phyloP scores from a whole-genome alignment of 64 coral and sea anemone species.

The Montipora sp. region DNA sequence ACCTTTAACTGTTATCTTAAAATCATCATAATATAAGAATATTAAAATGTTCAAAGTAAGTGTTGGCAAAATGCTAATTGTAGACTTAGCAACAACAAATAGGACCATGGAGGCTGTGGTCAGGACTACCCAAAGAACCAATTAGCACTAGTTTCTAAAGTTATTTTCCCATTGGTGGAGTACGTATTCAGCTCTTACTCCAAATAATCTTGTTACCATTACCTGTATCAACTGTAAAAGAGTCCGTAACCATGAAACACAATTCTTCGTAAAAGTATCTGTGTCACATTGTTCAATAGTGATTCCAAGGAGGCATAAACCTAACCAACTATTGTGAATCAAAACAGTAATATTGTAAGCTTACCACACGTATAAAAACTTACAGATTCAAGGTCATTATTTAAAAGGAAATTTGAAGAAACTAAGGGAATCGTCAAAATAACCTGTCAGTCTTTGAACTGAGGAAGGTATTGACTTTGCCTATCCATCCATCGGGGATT shows the following conservation, averaged over 20 bases:
- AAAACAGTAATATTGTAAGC: background rate
- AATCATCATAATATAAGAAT: too few relatives aligned
- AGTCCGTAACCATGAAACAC: slow-evolving; percentile 70
- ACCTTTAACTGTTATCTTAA: too few relatives aligned
- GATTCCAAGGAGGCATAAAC: slow-evolving; percentile 69
- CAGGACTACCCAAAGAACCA: too few relatives aligned
- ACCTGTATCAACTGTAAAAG: slow-evolving; percentile 84
- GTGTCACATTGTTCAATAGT: slow-evolving; percentile 85
- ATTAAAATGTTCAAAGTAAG: too few relatives aligned
- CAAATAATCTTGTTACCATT: background rate
- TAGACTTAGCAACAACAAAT: too few relatives aligned
- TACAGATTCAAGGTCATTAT: too few relatives aligned
- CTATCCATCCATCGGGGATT: slow-evolving; percentile 58
- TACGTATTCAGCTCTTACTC: too few relatives aligned
- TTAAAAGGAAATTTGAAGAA: background rate
- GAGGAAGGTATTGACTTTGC: slow-evolving; percentile 73
- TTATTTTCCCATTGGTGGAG: too few relatives aligned
- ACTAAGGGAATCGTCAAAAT: background rate
- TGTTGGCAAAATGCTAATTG: too few relatives aligned
- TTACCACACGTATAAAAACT: too few relatives aligned
- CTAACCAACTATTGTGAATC: slow-evolving; percentile 65
- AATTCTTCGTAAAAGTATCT: slow-evolving; percentile 75
- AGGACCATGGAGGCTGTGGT: too few relatives aligned
- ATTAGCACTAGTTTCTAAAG: too few relatives aligned
- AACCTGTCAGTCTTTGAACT: slow-evolving; percentile 79